Evolutionary conservation across 2,797 vertebrate genomes (phyloP).

Genomic region (Halcyon leucocephala): DNA sequence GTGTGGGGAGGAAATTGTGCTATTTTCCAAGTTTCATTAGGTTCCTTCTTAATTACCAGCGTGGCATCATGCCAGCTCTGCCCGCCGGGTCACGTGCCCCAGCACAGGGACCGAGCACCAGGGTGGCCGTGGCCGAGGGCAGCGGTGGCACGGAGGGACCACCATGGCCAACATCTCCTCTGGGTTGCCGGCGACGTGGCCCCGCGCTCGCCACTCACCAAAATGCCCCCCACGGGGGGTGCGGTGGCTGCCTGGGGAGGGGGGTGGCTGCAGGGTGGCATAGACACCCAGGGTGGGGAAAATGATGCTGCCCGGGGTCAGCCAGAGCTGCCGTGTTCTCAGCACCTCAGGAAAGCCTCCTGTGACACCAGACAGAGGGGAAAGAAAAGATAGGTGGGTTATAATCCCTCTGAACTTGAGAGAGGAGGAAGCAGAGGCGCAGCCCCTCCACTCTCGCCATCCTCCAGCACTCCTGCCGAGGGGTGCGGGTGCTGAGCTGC

Average conservation of each 20-base stretch:
- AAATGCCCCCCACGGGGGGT: accelerated
- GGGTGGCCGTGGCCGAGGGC: background rate
- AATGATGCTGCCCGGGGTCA: accelerated
- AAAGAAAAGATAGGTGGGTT: background rate
- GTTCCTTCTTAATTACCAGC: conserved; percentile 18
- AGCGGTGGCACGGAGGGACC: background rate
- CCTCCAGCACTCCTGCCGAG: background rate
- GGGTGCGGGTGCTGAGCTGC: background rate
- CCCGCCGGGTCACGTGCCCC: conserved; percentile 12
- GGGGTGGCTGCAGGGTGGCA: background rate
- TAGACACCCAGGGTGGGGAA: background rate
- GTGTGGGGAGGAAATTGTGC: conserved; percentile 57
- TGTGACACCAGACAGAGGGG: accelerated
- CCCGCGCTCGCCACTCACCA: accelerated
- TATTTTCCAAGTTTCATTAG: conserved; percentile 49
- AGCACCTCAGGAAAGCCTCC: accelerated
- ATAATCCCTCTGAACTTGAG: background rate
- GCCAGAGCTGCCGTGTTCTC: background rate
- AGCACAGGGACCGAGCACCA: accelerated
- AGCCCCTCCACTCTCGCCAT: accelerated
- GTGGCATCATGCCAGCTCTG: background rate
- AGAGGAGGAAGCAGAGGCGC: background rate
- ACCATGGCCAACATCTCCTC: accelerated
- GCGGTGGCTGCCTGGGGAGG: background rate
- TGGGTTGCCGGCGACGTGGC: accelerated